A percentile compares a stretch with the other conserved stretches of the same genome.
These are phyloP conservation scores for Catagonus wagneri DNA, from an alignment of 2,113 vertebrate genomes.

Conservation along the genomic window DNA sequence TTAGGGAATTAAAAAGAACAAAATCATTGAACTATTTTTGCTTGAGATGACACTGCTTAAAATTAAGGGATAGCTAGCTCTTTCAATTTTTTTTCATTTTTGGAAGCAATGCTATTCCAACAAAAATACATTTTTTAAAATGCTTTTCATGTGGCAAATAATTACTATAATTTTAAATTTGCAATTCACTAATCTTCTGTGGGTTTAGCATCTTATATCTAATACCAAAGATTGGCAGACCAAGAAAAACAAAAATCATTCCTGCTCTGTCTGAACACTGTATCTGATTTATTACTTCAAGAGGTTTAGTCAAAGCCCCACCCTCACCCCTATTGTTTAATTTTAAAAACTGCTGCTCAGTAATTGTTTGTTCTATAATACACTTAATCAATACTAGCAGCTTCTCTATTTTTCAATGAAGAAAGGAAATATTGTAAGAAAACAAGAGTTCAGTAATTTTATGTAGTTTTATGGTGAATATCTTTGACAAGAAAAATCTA, in stretches of 20 bases:
- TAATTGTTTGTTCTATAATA: slow-evolving; percentile 69
- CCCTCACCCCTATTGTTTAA: slow-evolving; percentile 58
- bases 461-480: background rate
- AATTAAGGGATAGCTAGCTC: slow-evolving; percentile 72
- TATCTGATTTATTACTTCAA: slow-evolving; percentile 75
- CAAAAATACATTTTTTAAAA: slow-evolving; percentile 59
- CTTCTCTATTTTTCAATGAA: slow-evolving; percentile 54
- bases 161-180: slow-evolving; percentile 69
- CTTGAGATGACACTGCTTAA: slow-evolving; percentile 80
- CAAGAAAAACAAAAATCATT: background rate
- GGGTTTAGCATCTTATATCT: slow-evolving; percentile 25
- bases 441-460: background rate
- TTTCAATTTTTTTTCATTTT: slow-evolving; percentile 72
- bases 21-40: slow-evolving; percentile 79
- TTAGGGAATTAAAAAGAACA: slow-evolving; percentile 80
- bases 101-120: slow-evolving; percentile 14
- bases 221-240: background rate
- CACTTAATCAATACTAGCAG: slow-evolving; percentile 65
- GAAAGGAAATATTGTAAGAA: slow-evolving; percentile 58
- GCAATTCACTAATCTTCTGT: slow-evolving; percentile 5
- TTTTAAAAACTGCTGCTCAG: slow-evolving; percentile 79
- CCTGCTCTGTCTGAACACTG: slow-evolving; percentile 50
- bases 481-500: background rate
- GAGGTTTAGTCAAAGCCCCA: slow-evolving; percentile 81
- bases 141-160: slow-evolving; percentile 30